Base-by-base conservation (phyloP, 2,888 invertebrate species). In the Philaethria dido region DNA sequence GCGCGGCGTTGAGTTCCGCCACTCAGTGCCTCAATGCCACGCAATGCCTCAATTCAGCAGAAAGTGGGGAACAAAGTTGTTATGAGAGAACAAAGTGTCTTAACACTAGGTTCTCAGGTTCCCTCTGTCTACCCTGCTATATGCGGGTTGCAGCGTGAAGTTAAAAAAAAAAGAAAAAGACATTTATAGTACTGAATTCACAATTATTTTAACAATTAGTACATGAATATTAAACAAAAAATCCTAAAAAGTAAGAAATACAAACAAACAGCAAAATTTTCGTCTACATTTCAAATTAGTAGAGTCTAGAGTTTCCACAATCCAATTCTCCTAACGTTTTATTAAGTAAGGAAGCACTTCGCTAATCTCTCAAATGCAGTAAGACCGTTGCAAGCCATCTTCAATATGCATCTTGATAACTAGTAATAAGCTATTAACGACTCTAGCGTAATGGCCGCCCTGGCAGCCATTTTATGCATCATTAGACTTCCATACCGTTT, bases 401-500 rank as follows among this genome's bases (percentile, higher is more conserved):
- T 64, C 68, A 64, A 68, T 68, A 68, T 68, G 68, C 64, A 68
- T 64, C 68, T 68, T 64, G 64, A 64, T 68, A 64, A 62, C 63
- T 33, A 57, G 69, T 69, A 69, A 66, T 69, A 69, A 69, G 69
- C 69, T 69, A 66, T 69, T 66, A 69, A 57, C 69, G 69, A 62
- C 61, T 57, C 64, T 39, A 61, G 64, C 64, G 69, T 64, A 70
- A 70, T 70, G 59, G 62, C 64, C 57, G 59, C 55, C 50, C 68
- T 66, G 70, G 71, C 70, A 64, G 73, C 70, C 72, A 67, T 73
- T 75, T 74, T 73, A 68, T 72, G 74, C 73, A 71, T 69, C 75
- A 74, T 76, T 74, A 74, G 74, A 73, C 67, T 69, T 72, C 71
- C 71, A 70, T 69, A 68, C 70, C 70, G 72, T 73, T 73, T 73